Evolutionary conservation across 2,113 vertebrate species (phyloP).

Genomic region (Antennarius striatus): DNA sequence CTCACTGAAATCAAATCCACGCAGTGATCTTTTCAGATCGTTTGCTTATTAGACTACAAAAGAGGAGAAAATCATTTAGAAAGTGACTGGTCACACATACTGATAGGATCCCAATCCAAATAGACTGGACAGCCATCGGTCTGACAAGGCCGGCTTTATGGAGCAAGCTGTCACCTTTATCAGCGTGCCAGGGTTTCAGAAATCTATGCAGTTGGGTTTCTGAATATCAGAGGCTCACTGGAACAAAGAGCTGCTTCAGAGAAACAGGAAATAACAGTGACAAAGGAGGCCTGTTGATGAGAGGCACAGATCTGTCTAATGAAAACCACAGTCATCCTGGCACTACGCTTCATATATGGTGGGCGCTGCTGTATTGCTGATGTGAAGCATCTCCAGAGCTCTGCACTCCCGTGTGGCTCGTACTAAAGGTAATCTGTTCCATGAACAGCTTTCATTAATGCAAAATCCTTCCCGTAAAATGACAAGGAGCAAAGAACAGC

Average conservation of each 20-base stretch:
- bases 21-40: background rate
- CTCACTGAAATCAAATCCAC: no score
- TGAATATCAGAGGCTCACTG: constrained; percentile 65
- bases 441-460: no score
- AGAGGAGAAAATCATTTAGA: constrained; percentile 7
- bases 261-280: constrained; percentile 71
- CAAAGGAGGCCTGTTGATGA: constrained; percentile 72
- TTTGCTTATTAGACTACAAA: background rate
- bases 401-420: no score
- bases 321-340: constrained; percentile 41
- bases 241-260: constrained; percentile 72
- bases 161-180: constrained; percentile 61
- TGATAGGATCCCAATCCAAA: constrained; percentile 4
- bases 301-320: constrained; percentile 57
- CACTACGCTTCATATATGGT: constrained; percentile 39
- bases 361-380: background rate
- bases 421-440: no score
- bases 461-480: no score
- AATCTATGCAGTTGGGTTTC: constrained; percentile 65
- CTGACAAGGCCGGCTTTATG: constrained; percentile 61
- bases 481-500: no score
- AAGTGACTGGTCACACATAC: background rate
- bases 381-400: background rate
- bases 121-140: constrained; percentile 9
- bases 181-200: constrained; percentile 61